Evolutionary conservation across 2,797 vertebrate genomes (phyloP), one percentile per base, ranked within the genome.

Genomic region (Parotocinclus haroldoi): DNA sequence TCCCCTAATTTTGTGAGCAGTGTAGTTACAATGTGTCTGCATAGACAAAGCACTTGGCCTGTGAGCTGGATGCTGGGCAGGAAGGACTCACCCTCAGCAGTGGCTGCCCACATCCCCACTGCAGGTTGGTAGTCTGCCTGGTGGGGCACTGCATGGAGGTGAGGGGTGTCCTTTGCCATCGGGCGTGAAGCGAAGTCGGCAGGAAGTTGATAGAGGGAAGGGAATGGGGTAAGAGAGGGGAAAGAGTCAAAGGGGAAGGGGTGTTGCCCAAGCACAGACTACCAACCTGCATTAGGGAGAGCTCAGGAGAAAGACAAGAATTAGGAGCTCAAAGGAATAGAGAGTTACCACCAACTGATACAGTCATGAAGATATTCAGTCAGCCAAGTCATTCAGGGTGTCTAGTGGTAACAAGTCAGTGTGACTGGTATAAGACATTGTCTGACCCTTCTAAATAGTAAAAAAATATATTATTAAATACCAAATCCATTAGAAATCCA

Each of bases 111-210:
- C 63, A 58, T 84, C 86, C 89, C 88, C 79, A 74, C 87, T 90
- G 88, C 89, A 92, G 89, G 88, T 89, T 87, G 90, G 91, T 91
- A 91, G 89, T 90, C 88, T 90, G 89, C 89, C 81, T 86, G 84
- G 68, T 82, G 79, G 52, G 86, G 84, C 83, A 56, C 85, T 84
- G 86, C 88, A 82, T 90, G 88, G 82, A 89, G 87, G 88, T 89
- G 87, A 89, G 87, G 86, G 85, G 82, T 79, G 66, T 75, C 72
- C 69, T 78, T 75, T 87, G 86, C 76, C 81, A 76, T 87, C 75
- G 79, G 87, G 85, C 82, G 80, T 80, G 81, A 85, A 76, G 72
- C 46, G 58, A 53, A 70, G 67, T 58, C 58, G 65, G 69, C 76
- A 72, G 74, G 71, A 76, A 53, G 69, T 69, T 70, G 85, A 83